Conservation (phyloP, 2,113 vertebrate species). For the Boulengerochromis microlepis region DNA sequence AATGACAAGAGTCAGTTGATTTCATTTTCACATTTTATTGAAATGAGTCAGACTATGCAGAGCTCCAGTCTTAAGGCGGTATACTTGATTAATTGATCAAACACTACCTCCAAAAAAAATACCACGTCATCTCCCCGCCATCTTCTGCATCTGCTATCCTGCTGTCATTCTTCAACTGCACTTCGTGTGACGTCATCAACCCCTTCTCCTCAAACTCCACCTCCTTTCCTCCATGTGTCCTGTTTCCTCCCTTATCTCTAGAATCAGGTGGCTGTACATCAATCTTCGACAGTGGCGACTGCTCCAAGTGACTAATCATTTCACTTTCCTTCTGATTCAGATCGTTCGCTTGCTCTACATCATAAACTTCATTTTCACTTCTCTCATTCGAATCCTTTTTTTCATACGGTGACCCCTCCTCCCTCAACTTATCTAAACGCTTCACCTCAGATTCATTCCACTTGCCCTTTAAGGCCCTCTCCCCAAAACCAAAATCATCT, state of each 20-base stretch:
- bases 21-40: conserved; percentile 24
- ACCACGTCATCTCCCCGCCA: conserved; percentile 32
- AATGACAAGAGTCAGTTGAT: background rate
- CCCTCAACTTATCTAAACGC: background rate
- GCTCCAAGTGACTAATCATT: background rate
- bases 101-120: conserved; percentile 58
- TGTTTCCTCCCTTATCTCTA: background rate
- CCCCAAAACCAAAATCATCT: background rate
- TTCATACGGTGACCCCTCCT: background rate
- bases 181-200: background rate
- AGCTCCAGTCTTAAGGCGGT: background rate
- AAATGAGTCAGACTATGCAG: background rate
- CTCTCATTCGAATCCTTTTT: background rate
- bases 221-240: background rate
- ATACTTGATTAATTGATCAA: background rate
- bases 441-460: background rate
- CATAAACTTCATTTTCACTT: background rate
- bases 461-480: background rate
- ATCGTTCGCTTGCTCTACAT: background rate
- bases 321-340: background rate
- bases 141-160: background rate
- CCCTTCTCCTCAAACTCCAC: background rate
- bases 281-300: background rate
- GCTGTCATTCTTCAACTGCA: background rate
- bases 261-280: background rate